These are phyloP conservation scores for Mallotus villosus DNA, from an alignment of 2,797 vertebrate species.

Conservation along the genomic window DNA sequence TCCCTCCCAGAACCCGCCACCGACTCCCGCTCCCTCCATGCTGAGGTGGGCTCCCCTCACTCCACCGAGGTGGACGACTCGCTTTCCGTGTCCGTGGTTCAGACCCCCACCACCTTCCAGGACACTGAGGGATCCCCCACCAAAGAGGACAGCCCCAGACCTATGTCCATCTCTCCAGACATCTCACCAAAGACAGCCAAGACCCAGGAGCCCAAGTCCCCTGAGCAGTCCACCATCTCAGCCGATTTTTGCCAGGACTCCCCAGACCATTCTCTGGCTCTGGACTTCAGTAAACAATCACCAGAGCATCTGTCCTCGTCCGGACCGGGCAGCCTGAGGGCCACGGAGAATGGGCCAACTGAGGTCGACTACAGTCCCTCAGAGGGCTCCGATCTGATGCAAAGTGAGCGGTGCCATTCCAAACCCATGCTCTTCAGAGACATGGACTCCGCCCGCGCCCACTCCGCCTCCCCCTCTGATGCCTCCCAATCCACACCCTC, in stretches of 20 bases:
- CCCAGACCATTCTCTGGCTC: conserved; percentile 90
- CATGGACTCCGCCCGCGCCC: conserved; percentile 77
- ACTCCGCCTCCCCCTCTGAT: conserved; percentile 89
- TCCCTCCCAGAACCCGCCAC: conserved; percentile 95
- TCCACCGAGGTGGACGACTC: conserved; percentile 98
- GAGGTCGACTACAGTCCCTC: conserved; percentile 92
- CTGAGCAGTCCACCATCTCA: conserved; percentile 89
- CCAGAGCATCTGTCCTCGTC: conserved; percentile 82
- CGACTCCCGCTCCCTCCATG: conserved; percentile 93
- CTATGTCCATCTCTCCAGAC: conserved; percentile 97
- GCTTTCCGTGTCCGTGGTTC: conserved; percentile 96
- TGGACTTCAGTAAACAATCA: conserved; percentile 93
- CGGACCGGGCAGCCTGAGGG: conserved; percentile 68
- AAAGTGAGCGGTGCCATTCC: conserved; percentile 66
- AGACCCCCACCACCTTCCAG: conserved; percentile 92
- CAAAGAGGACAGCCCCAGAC: conserved; percentile 91
- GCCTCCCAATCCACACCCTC: conserved; percentile 91
- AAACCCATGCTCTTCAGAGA: conserved; percentile 80
- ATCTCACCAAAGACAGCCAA: conserved; percentile 89
- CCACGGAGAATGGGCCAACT: conserved; percentile 93
- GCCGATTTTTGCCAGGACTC: conserved; percentile 89
- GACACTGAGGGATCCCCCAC: conserved; percentile 92
- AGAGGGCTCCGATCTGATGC: conserved; percentile 75
- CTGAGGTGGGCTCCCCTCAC: conserved; percentile 94
- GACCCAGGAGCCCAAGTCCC: conserved; percentile 83